phyloP scores from a whole-genome alignment of 2,797 vertebrate genomes.

The Aphelocoma californica region DNA sequence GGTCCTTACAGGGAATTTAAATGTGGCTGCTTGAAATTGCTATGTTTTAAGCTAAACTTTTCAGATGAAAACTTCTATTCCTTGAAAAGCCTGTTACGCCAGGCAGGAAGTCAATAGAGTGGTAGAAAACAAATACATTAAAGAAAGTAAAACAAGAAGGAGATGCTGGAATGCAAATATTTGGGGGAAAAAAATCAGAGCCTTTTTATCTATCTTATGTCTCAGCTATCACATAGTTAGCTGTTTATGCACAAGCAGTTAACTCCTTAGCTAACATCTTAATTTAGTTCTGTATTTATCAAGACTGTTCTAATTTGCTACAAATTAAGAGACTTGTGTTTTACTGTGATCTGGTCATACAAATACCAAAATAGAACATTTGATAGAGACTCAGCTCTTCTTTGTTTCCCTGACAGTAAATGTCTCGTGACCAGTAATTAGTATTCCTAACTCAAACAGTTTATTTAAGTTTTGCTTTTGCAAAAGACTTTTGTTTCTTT shows the following conservation, averaged over 20 bases:
- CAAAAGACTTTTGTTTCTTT: background rate
- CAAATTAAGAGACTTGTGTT: background rate
- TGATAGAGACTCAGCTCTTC: background rate
- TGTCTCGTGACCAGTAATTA: background rate
- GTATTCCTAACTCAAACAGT: background rate
- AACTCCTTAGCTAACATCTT: background rate
- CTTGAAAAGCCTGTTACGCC: background rate
- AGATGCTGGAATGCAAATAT: background rate
- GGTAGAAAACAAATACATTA: background rate
- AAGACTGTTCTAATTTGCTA: background rate
- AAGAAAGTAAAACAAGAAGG: background rate
- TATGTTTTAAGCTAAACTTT: background rate
- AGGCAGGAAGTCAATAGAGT: background rate
- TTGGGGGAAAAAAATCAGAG: background rate
- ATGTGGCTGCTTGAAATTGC: constrained; percentile 8
- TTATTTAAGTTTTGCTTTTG: background rate
- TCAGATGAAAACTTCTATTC: background rate
- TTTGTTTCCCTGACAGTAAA: background rate
- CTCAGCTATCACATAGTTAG: background rate
- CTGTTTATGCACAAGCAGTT: background rate
- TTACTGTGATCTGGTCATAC: background rate
- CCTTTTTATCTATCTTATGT: background rate
- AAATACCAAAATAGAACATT: background rate
- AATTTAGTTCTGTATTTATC: background rate
- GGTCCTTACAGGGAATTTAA: constrained; percentile 16